Evolutionary conservation across 1,140 invertebrate species (phyloP).

Genomic region (Cydia splendana): DNA sequence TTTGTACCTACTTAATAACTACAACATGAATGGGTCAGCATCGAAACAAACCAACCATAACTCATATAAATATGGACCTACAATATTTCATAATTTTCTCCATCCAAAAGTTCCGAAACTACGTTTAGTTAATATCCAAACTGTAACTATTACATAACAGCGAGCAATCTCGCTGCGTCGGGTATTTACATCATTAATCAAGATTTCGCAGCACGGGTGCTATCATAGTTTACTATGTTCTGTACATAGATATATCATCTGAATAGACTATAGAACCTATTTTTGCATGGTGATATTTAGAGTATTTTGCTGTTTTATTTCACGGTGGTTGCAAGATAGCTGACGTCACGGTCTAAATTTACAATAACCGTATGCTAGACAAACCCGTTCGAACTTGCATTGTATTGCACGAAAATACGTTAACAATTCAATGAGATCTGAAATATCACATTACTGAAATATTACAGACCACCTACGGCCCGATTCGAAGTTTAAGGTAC

Average conservation of each 20-base stretch:
- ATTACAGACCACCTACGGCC: too few species aligned
- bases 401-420: too few species aligned
- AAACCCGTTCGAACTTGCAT: too few species aligned
- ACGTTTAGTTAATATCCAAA: constrained; percentile 25
- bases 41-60: background rate
- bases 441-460: too few species aligned
- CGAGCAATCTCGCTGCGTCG: constrained; percentile 12
- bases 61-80: background rate
- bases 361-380: too few species aligned
- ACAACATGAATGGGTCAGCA: background rate
- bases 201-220: constrained; percentile 18
- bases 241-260: background rate
- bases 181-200: constrained; percentile 31
- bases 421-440: too few species aligned
- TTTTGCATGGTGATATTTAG: background rate
- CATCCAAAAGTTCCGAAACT: constrained; percentile 7
- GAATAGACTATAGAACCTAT: background rate
- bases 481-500: too few species aligned
- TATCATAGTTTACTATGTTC: constrained; percentile 27
- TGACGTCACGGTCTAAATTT: too few species aligned
- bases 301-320: too few species aligned
- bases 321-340: too few species aligned
- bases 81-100: background rate
- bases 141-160: constrained; percentile 10
- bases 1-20: too few species aligned